Evolutionary conservation across 1,140 invertebrate species (phyloP).

Genomic region (Oreohelix idahoensis): DNA sequence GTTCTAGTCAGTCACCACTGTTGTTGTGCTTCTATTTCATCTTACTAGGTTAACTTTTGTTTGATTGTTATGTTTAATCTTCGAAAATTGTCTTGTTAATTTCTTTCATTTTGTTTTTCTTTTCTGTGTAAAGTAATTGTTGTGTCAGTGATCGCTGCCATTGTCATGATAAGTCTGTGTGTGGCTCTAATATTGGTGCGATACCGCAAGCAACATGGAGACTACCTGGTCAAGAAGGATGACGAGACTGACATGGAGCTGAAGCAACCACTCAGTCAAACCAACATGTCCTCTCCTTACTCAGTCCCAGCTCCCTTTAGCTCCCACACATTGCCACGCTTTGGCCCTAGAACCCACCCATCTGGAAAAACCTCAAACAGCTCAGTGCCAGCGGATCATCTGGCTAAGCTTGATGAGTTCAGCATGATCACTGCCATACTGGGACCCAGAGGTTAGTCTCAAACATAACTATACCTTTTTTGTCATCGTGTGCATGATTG

Average conservation of each 20-base stretch:
- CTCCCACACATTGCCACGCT: constrained; percentile 43
- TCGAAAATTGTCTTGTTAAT: neutral
- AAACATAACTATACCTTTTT: too few species aligned
- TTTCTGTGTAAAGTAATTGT: constrained; percentile 52
- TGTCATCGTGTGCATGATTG: too few species aligned
- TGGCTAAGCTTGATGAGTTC: constrained; percentile 68
- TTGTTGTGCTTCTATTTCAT: too few species aligned
- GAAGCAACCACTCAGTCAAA: constrained; percentile 59
- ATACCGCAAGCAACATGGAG: constrained; percentile 42
- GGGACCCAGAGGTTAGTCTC: constrained; percentile 53
- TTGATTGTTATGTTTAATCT: neutral
- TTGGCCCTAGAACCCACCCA: neutral
- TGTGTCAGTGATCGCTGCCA: constrained; percentile 49
- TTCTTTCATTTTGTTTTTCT: neutral
- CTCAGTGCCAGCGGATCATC: constrained; percentile 50
- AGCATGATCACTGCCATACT: constrained; percentile 66
- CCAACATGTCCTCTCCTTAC: constrained; percentile 30
- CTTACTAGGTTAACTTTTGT: too few species aligned
- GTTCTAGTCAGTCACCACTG: too few species aligned
- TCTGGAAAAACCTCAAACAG: neutral
- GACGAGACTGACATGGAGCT: constrained; percentile 60
- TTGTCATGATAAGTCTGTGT: constrained; percentile 57
- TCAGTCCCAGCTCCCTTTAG: constrained; percentile 13
- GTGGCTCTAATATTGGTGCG: constrained; percentile 54
- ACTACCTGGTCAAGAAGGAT: constrained; percentile 53